Evolutionary conservation across 2,797 vertebrate genomes (phyloP).

Genomic region (Acanthiza pusilla): DNA sequence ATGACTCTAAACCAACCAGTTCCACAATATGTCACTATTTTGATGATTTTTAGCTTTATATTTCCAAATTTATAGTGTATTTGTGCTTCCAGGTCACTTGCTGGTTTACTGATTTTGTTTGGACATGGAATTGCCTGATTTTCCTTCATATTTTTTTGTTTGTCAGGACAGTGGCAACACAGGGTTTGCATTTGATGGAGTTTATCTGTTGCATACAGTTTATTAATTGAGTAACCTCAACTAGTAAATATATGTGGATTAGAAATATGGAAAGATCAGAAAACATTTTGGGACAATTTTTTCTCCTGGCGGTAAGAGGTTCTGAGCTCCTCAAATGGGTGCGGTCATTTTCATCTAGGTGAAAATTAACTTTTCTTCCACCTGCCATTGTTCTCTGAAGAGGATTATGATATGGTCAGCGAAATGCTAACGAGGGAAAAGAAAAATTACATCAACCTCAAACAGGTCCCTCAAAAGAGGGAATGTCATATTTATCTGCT

Average conservation of each 20-base stretch:
- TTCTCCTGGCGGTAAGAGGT: not conserved
- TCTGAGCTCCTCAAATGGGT: not conserved
- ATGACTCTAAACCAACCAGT: not conserved
- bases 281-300: not conserved
- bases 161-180: not conserved
- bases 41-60: not conserved
- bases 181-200: not conserved
- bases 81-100: not conserved
- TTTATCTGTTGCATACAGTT: not conserved
- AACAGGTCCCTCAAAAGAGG: not conserved
- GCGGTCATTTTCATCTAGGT: not conserved
- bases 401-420: not conserved
- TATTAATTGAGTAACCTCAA: not conserved
- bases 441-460: not conserved
- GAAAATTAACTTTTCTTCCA: not conserved
- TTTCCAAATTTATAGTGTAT: not conserved
- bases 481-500: not conserved
- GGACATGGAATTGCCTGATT: not conserved
- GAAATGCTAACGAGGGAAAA: not conserved
- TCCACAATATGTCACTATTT: not conserved
- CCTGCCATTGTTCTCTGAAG: not conserved
- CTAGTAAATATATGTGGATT: not conserved
- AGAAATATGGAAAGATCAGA: not conserved
- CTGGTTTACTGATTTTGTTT: not conserved
- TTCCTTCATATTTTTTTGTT: not conserved